These are phyloP conservation scores for Scolopax rusticola DNA, from an alignment of 2,797 vertebrate genomes.

Conservation along the genomic window DNA sequence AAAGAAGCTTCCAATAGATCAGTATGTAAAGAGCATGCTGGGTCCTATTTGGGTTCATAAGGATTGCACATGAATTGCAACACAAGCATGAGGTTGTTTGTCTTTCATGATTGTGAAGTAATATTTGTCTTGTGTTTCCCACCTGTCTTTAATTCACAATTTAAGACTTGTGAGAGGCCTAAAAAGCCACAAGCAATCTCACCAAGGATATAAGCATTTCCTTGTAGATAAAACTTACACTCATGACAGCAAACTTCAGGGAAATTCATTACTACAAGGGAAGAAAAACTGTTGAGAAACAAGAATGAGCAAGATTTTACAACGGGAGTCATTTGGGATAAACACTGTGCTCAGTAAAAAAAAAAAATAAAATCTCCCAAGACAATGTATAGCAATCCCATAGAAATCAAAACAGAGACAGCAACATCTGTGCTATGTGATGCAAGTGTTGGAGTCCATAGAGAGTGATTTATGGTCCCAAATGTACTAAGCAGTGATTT, in stretches of 20 bases:
- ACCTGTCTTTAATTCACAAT: neutral
- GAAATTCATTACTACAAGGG: neutral
- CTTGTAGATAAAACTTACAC: neutral
- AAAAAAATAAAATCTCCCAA: neutral
- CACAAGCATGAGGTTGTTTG: neutral
- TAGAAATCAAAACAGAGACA: neutral
- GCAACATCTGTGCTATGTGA: neutral
- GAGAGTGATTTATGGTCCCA: neutral
- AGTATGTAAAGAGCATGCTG: neutral
- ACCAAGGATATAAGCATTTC: neutral
- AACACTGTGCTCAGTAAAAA: neutral
- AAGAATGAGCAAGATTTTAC: constrained; percentile 2
- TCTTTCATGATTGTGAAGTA: neutral
- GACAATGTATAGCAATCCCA: neutral
- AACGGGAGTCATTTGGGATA: constrained; percentile 14
- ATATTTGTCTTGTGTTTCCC: neutral
- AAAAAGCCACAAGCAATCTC: neutral
- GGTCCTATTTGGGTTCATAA: neutral
- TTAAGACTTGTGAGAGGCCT: neutral
- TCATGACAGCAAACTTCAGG: neutral
- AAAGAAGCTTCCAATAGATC: neutral
- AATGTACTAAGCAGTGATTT: constrained; percentile 22
- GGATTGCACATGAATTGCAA: neutral
- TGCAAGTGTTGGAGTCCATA: neutral
- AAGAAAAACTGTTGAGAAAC: constrained; percentile 19